Base-by-base conservation (phyloP, 2,113 vertebrate genomes). In the Nipponia nippon region DNA sequence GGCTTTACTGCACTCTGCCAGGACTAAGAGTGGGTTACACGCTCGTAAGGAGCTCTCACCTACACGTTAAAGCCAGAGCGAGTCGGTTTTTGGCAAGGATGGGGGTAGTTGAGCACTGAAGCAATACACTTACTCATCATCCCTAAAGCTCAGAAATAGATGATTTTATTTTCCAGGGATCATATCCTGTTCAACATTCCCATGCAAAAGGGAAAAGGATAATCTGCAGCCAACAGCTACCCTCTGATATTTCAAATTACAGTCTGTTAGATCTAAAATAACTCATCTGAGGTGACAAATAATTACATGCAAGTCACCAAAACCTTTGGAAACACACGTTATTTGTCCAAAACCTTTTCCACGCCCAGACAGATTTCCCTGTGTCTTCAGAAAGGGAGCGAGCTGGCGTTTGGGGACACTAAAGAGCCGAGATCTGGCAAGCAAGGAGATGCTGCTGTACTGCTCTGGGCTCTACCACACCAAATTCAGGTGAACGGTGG, bases 61-160 rank as follows among this genome's bases (percentile, higher is more conserved):
- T 12, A 19, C 4, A 1, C 2, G 0, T 10, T 18, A 10, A 70
- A 50, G 42, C 9, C 75, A 26, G 9, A 23, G 21, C 1, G 1
- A 26, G 29, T 11, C 12, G 22, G 42, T 61, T 38, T 40, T 44
- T 36, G n/a, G n/a, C n/a, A 30, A 25, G 20, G 29, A 16, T 2
- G 4, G 20, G 70, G 40, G 59, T 7, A 11, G 27, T 7, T 38
- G 21, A 46, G 25, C 46, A 56, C 30, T 25, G 59, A 72, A 58
- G 65, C 34, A 22, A 26, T 8, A n/a, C 25, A 5, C 10, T 52
- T 52, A 17, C 21, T 23, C 27, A 65, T 26, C 34, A 44, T 7
- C 34, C 55, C 42, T 10, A n/a, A 29, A 69, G 62, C 62, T 46
- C 56, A 32, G 36, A 44, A 87, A 25, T 0, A 20, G 19, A 15